Evolutionary conservation across 2,797 vertebrate species (phyloP).

Genomic region (Craterocephalus amniculus): DNA sequence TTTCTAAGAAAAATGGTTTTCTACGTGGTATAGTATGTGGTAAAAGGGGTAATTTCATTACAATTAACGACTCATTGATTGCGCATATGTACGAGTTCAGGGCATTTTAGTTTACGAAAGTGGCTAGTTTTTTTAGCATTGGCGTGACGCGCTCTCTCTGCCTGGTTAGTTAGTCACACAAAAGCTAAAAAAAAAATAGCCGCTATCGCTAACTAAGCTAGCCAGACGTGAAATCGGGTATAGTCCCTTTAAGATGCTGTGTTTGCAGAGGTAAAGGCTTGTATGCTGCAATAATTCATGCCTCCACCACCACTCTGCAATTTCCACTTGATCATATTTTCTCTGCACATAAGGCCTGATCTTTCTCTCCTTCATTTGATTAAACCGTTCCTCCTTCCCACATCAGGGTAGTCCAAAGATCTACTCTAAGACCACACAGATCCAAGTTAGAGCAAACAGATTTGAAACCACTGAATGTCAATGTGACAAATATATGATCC

Average conservation of each 20-base stretch:
- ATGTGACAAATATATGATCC: neutral
- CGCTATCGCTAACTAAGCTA: no score
- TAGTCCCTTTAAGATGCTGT: conserved; percentile 17
- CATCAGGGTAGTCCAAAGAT: conserved; percentile 85
- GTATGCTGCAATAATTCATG: conserved; percentile 40
- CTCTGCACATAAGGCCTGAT: conserved; percentile 38
- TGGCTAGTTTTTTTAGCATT: no score
- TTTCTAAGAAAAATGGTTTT: no score
- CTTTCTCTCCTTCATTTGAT: conserved; percentile 47
- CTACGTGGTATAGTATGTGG: no score
- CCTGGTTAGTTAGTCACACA: no score
- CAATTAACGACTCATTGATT: no score
- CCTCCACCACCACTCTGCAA: conserved; percentile 35
- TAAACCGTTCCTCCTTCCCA: conserved; percentile 17
- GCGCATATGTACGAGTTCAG: no score
- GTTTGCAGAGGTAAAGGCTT: conserved; percentile 12
- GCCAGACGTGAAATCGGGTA: no score
- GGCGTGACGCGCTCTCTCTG: no score
- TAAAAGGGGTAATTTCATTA: no score
- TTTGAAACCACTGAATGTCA: neutral
- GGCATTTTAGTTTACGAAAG: no score
- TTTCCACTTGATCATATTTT: conserved; percentile 59
- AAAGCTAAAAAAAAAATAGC: no score
- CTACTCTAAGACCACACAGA: conserved; percentile 89
- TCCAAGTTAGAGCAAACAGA: conserved; percentile 65